These are phyloP conservation scores for Zeuzera pyrina DNA, from an alignment of 2,888 invertebrate genomes.

Conservation along the genomic window DNA sequence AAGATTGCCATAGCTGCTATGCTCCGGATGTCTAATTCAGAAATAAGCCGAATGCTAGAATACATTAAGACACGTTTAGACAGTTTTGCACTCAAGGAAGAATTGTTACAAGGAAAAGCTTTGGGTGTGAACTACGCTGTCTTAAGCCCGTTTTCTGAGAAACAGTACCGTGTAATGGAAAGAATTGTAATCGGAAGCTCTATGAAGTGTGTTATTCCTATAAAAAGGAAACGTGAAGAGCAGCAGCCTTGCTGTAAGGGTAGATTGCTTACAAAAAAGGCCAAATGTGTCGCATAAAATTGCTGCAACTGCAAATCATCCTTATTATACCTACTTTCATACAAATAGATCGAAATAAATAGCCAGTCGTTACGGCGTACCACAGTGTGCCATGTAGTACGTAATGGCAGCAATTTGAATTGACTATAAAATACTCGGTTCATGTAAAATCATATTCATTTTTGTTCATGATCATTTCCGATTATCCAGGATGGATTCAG, in stretches of 20 bases:
- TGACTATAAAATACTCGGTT: conserved; percentile 50
- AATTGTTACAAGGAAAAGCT: conserved; percentile 46
- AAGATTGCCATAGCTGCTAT: conserved; percentile 56
- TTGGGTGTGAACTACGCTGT: conserved; percentile 51
- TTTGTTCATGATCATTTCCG: conserved; percentile 65
- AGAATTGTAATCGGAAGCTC: conserved; percentile 41
- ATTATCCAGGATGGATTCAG: conserved; percentile 60
- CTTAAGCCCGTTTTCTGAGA: conserved; percentile 44
- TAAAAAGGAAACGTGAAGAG: conserved; percentile 43
- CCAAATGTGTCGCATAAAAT: conserved; percentile 26
- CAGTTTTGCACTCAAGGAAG: conserved; percentile 43
- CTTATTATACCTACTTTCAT: background rate
- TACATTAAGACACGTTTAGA: conserved; percentile 43
- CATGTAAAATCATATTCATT: conserved; percentile 60
- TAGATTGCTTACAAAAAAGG: conserved; percentile 36
- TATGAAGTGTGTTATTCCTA: conserved; percentile 27
- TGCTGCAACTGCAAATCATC: background rate
- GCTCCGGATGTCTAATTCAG: conserved; percentile 35
- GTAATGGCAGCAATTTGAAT: conserved; percentile 57
- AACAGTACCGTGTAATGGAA: conserved; percentile 50
- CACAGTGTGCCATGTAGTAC: conserved; percentile 42
- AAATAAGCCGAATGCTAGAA: conserved; percentile 41
- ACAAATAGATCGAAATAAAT: conserved; percentile 25
- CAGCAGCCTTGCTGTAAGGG: too few species aligned
- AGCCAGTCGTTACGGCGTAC: conserved; percentile 39